A percentile compares a stretch with the other conserved stretches of the same genome.
These are phyloP conservation scores for Trichonephila inaurata DNA, from an alignment of 1,140 invertebrate genomes.

Conservation along the genomic window DNA sequence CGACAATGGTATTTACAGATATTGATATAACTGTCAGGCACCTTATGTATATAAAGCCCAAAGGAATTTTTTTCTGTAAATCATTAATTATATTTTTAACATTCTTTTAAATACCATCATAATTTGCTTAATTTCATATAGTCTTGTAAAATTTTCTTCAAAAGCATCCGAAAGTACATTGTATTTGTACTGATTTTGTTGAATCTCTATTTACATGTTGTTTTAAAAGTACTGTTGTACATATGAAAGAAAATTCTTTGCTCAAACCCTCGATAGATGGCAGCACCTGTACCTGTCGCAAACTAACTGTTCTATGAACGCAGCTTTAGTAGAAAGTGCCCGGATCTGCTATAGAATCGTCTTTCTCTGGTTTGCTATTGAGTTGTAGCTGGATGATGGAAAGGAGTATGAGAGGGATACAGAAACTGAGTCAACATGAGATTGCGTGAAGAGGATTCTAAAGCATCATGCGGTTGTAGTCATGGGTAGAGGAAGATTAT, in stretches of 20 bases:
- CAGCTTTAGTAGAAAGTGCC: slow-evolving; percentile 37
- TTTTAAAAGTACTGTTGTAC: too few species aligned
- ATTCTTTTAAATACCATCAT: too few species aligned
- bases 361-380: not conserved
- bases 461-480: slow-evolving; percentile 67
- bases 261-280: not conserved
- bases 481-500: slow-evolving; percentile 61
- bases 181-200: too few species aligned
- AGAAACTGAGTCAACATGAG: slow-evolving; percentile 62
- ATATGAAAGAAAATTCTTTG: not conserved
- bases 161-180: too few species aligned
- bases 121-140: too few species aligned
- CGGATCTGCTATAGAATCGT: slow-evolving; percentile 52
- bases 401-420: slow-evolving; percentile 38
- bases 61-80: too few species aligned
- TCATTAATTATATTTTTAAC: too few species aligned
- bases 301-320: not conserved
- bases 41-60: too few species aligned
- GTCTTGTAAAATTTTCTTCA: too few species aligned
- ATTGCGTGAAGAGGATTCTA: slow-evolving; percentile 65
- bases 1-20: too few species aligned
- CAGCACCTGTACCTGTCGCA: not conserved
- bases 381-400: slow-evolving; percentile 27
- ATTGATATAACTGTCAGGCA: too few species aligned
- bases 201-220: too few species aligned